A percentile compares a stretch with the other conserved stretches of the same genome.
Evolutionary conservation across 2,797 vertebrate species (phyloP).

Genomic region (Poecilia picta): DNA sequence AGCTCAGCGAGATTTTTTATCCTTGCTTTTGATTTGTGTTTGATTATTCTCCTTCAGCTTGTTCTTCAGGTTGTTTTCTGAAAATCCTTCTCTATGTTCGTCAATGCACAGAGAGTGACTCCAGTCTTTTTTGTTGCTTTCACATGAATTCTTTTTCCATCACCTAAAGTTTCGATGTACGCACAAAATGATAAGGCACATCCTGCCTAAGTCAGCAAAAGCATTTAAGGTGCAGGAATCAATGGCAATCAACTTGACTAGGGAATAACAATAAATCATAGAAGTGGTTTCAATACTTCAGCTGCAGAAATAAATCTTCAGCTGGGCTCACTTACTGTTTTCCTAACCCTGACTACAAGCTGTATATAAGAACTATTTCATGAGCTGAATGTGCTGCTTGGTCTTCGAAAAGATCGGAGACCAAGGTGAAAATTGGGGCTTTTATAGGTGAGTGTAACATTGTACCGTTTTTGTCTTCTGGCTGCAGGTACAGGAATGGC

Average conservation of each 20-base stretch:
- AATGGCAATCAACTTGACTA: constrained; percentile 42
- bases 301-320: constrained; percentile 2
- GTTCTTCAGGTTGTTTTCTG: constrained; percentile 50
- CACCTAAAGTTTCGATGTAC: constrained; percentile 27
- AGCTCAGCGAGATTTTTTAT: constrained; percentile 42
- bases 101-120: constrained; percentile 18
- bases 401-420: neutral
- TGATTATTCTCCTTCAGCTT: constrained; percentile 51
- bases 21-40: constrained; percentile 53
- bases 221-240: constrained; percentile 49
- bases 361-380: neutral
- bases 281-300: neutral
- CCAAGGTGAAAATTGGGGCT: neutral
- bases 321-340: neutral
- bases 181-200: constrained; percentile 31
- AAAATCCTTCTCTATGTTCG: constrained; percentile 31
- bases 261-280: constrained; percentile 18
- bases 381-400: neutral
- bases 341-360: neutral
- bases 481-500: constrained; percentile 95
- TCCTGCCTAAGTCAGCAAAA: constrained; percentile 45
- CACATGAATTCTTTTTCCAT: constrained; percentile 14
- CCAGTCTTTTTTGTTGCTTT: constrained; percentile 29
- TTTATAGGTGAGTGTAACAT: constrained; percentile 12
- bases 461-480: constrained; percentile 26